phyloP scores from a whole-genome alignment of 2,797 vertebrate genomes.

The Taeniopygia guttata region DNA sequence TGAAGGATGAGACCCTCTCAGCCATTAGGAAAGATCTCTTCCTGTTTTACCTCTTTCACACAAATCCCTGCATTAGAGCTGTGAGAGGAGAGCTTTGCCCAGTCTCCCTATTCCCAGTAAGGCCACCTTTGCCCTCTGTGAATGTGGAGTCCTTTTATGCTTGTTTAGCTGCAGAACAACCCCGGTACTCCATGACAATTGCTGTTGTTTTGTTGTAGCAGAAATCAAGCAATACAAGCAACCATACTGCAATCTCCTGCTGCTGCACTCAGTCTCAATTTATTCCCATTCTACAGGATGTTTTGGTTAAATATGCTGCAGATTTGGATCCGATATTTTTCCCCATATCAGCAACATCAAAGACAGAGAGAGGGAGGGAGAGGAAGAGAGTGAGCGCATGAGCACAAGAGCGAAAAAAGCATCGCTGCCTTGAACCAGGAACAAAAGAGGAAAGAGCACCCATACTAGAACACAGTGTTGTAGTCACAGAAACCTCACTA shows the following conservation, averaged over 20 bases:
- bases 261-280: conserved; percentile 15
- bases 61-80: background rate
- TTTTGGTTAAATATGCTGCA: conserved; percentile 33
- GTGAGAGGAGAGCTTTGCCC: background rate
- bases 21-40: background rate
- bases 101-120: background rate
- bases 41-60: background rate
- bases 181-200: background rate
- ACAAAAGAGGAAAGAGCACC: conserved; percentile 64
- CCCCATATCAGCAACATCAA: conserved; percentile 54
- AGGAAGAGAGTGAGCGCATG: background rate
- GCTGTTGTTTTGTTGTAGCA: background rate
- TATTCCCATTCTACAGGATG: conserved; percentile 5
- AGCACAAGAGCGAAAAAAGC: conserved; percentile 32
- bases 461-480: conserved; percentile 6
- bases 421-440: conserved; percentile 33
- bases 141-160: background rate
- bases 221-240: background rate
- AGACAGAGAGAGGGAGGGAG: background rate
- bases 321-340: conserved; percentile 34
- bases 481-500: conserved; percentile 51
- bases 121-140: background rate
- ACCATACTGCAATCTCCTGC: background rate
- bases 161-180: background rate
- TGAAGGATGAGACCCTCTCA: background rate